phyloP scores from a whole-genome alignment of 37 sponge, comb jelly and placozoan species.

The Beroe ovata region DNA sequence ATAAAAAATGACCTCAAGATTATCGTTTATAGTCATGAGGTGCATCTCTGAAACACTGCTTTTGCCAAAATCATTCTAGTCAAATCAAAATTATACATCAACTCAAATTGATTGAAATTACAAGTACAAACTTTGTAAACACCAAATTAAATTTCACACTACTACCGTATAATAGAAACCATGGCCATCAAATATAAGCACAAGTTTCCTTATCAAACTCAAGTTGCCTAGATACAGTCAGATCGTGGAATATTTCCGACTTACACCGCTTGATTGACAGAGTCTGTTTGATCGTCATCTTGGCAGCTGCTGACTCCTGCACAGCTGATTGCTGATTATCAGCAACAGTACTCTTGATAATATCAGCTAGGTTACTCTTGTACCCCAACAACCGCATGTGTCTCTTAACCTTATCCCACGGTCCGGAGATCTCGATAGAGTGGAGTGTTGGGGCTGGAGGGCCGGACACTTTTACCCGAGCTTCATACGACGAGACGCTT shows the following conservation, averaged over 20 bases:
- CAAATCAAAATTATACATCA: too few relatives aligned
- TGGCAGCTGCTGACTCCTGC: background rate
- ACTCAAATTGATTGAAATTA: too few relatives aligned
- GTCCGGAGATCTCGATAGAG: background rate
- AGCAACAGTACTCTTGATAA: background rate
- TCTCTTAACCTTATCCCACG: background rate
- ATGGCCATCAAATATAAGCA: background rate
- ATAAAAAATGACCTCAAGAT: too few relatives aligned
- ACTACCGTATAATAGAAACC: too few relatives aligned
- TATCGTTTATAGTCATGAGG: too few relatives aligned
- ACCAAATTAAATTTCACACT: background rate
- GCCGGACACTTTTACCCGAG: background rate
- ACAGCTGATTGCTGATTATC: background rate
- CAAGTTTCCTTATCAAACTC: background rate
- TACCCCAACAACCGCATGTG: background rate
- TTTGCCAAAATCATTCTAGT: too few relatives aligned
- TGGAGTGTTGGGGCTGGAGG: background rate
- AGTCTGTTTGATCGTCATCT: constrained; percentile 39
- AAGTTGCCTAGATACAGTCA: background rate
- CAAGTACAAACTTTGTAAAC: too few relatives aligned
- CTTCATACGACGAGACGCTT: background rate
- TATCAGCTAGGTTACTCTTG: background rate
- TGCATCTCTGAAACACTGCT: too few relatives aligned
- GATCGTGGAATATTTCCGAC: constrained; percentile 14
- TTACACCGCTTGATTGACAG: constrained; percentile 21